Base-by-base conservation (phyloP, 2,113 vertebrate species). In the Istiophorus platypterus region DNA sequence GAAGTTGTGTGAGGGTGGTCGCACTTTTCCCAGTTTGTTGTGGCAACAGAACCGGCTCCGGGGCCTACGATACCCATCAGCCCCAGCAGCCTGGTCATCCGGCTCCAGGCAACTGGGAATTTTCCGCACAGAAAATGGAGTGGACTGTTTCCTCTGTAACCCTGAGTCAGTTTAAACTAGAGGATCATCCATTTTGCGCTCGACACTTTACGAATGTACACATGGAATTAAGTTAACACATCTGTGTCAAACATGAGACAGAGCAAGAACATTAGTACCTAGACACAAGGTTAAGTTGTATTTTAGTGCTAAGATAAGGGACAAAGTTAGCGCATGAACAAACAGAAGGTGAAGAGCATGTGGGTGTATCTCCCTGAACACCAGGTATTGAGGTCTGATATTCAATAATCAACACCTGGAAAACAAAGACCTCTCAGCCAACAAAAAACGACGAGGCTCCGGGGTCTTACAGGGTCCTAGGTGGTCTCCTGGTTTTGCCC, bases 11-110 rank as follows among this genome's bases (percentile, higher is more conserved):
- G 2, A 13, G 41, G 14, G 41, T 13, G 14, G 41, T 13, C 41
- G 34, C 37, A 6, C 3, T 4, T 34, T 34, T 34, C 31, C 6
- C 31, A 34, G 31, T 6, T 34, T 34, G 31, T 34, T 34, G 3
- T 39, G 14, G 18, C 1, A 24, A 7, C 18, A 26, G 42, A 62
- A 2, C 4, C 31, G 27, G 0, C 47, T 68, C 29, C 10, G 2
- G 51, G 22, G 34, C 74, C 80, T 73, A 76, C 62, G 49, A 26
- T 74, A 64, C 73, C 89, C 87, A 87, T 68, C 14, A 84, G 82
- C 80, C 80, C 3, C 63, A 1, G 56, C 56, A 47, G 76, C 63
- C 62, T 39, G 1, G 37, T 15, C 39, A 68, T 41, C 54, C 42
- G 37, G 9, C 0, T 39, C 2, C 26, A 47, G 9, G 57, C 61